Percentiles rank a stretch among this genome's conserved stretches.
These are phyloP conservation scores for Eristalis tenax DNA, from an alignment of 2,888 invertebrate genomes.

Conservation along the genomic window DNA sequence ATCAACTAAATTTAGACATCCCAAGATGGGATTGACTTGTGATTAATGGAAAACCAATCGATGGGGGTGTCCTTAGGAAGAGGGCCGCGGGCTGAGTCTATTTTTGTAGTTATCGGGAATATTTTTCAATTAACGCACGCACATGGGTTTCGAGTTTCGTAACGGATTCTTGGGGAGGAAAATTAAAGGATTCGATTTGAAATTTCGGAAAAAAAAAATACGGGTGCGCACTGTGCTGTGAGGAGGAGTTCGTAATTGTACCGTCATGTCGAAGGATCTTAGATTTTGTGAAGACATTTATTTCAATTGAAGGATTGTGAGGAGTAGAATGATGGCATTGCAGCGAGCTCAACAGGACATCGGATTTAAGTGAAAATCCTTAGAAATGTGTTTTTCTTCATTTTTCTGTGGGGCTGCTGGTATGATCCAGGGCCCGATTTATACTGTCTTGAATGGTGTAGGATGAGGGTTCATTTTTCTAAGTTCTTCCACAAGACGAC, in stretches of 20 bases:
- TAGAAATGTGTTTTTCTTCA: too few species aligned
- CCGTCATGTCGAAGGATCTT: conserved; percentile 14
- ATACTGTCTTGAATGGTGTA: too few species aligned
- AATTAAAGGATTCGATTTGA: conserved; percentile 23
- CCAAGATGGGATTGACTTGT: conserved; percentile 40
- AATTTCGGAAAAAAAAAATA: conserved; percentile 26
- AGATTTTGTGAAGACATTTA: not conserved
- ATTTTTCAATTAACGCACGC: conserved; percentile 55
- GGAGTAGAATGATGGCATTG: too few species aligned
- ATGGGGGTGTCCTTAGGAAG: conserved; percentile 53
- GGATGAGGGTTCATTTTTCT: too few species aligned
- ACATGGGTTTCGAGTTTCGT: conserved; percentile 58
- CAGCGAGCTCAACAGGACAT: too few species aligned
- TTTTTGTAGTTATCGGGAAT: conserved; percentile 43
- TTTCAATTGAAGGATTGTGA: not conserved
- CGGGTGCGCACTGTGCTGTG: conserved; percentile 14
- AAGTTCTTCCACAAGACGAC: too few species aligned
- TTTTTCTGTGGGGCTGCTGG: too few species aligned
- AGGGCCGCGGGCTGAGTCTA: not conserved
- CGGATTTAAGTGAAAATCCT: too few species aligned
- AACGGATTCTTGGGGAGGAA: conserved; percentile 45
- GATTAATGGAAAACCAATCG: conserved; percentile 66
- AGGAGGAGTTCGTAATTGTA: conserved; percentile 27
- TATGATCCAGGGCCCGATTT: too few species aligned
- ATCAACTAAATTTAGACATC: conserved; percentile 63